phyloP scores from a whole-genome alignment of 2,797 vertebrate species.

The Squalus acanthias region DNA sequence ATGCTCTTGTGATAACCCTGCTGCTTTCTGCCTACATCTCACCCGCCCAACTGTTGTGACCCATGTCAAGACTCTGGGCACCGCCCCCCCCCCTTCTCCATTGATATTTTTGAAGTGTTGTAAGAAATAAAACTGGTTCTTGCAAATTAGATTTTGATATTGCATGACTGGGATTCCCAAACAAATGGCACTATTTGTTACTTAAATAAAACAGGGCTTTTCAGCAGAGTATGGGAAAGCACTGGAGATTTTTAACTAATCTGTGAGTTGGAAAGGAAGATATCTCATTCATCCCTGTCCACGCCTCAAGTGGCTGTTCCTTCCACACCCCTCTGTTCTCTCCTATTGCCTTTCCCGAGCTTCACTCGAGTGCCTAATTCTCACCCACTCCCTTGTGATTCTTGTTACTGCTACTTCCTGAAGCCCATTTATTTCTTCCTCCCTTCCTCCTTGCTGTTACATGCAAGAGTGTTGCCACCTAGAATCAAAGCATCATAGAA shows the following conservation, averaged over 20 bases:
- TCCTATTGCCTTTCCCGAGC: background rate
- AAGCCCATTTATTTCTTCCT: background rate
- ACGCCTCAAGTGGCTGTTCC: background rate
- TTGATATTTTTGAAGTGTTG: background rate
- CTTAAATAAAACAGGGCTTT: background rate
- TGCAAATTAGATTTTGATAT: background rate
- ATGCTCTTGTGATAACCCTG: background rate
- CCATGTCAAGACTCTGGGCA: too few species aligned
- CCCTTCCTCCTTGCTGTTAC: background rate
- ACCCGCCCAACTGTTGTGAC: background rate
- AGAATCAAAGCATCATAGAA: background rate
- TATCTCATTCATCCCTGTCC: background rate
- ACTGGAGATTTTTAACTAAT: background rate
- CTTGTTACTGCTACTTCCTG: background rate
- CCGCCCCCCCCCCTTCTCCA: background rate
- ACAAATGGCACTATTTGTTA: background rate
- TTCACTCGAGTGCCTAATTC: background rate
- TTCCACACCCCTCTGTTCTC: background rate
- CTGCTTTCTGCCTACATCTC: background rate
- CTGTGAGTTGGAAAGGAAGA: background rate
- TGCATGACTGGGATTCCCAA: background rate
- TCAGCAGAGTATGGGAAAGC: background rate
- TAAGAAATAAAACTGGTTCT: background rate
- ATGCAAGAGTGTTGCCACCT: background rate
- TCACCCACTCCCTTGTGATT: background rate